These are phyloP conservation scores for Nymphalis urticae DNA, from an alignment of 2,888 invertebrate genomes.

Conservation along the genomic window DNA sequence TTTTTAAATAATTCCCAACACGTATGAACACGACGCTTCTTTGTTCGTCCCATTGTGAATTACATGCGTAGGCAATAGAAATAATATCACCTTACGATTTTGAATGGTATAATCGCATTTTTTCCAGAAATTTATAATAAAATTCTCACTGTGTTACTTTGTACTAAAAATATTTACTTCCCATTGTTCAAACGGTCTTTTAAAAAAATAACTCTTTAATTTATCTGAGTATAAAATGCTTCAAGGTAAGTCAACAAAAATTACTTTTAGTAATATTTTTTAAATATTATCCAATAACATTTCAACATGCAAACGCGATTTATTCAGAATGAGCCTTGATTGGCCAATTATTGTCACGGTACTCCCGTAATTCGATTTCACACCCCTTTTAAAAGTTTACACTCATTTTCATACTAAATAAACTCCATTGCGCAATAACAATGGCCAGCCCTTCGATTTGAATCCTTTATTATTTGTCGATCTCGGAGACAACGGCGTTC, in stretches of 20 bases:
- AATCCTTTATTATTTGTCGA: conserved; percentile 65
- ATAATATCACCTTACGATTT: conserved; percentile 45
- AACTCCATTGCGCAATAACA: conserved; percentile 61
- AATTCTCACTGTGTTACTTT: not conserved
- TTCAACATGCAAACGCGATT: conserved; percentile 28
- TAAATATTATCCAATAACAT: conserved; percentile 21
- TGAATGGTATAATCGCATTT: conserved; percentile 59
- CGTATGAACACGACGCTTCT: conserved; percentile 59
- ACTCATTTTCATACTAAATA: conserved; percentile 69
- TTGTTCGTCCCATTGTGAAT: conserved; percentile 75
- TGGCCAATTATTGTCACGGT: conserved; percentile 42
- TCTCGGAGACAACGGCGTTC: conserved; percentile 68
- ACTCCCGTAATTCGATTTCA: conserved; percentile 43
- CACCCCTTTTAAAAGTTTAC: conserved; percentile 51
- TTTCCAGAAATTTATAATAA: not conserved
- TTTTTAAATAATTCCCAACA: conserved; percentile 71
- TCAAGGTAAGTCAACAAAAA: not conserved
- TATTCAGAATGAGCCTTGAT: conserved; percentile 39
- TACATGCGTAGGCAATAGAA: conserved; percentile 61
- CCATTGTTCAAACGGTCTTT: not conserved
- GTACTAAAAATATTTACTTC: not conserved
- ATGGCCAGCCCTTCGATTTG: conserved; percentile 58
- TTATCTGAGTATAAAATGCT: not conserved
- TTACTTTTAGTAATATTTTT: not conserved
- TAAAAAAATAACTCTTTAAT: not conserved